Conservation (phyloP, 2,888 invertebrate species). For the Megamerina dolium region DNA sequence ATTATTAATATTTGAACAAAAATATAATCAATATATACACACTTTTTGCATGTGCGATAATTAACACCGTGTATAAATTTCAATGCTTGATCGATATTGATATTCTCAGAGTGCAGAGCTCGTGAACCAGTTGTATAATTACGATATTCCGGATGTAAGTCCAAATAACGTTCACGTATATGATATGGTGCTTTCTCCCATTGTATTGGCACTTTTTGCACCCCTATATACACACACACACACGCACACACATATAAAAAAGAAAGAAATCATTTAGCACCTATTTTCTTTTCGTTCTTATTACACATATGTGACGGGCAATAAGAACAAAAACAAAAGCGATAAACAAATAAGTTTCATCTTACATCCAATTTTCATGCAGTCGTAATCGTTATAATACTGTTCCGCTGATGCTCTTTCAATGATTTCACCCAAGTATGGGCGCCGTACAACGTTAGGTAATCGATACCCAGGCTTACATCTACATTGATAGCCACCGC, state of each 20-base stretch:
- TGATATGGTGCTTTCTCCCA: constrained; percentile 71
- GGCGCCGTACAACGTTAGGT: constrained; percentile 79
- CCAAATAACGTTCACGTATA: constrained; percentile 67
- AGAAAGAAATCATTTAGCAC: background rate
- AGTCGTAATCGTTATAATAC: constrained; percentile 89
- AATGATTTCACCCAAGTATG: constrained; percentile 88
- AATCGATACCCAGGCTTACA: constrained; percentile 84
- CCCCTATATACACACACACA: constrained; percentile 57
- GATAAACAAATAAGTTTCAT: background rate
- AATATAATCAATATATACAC: constrained; percentile 9
- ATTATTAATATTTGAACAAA: background rate
- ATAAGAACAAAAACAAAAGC: no score
- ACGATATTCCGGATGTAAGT: constrained; percentile 67
- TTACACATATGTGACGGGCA: no score
- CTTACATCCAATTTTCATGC: constrained; percentile 86
- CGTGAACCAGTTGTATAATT: constrained; percentile 63
- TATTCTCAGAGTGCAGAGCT: constrained; percentile 58
- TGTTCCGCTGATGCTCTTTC: constrained; percentile 89
- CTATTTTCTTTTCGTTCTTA: no score
- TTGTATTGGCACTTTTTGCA: constrained; percentile 76
- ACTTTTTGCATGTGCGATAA: constrained; percentile 52
- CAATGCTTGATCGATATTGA: constrained; percentile 72
- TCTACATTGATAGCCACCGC: constrained; percentile 92
- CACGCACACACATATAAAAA: background rate
- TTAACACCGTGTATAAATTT: constrained; percentile 71